Evolutionary conservation across 2,113 vertebrate genomes (phyloP).

Genomic region (Philantomba maxwellii): DNA sequence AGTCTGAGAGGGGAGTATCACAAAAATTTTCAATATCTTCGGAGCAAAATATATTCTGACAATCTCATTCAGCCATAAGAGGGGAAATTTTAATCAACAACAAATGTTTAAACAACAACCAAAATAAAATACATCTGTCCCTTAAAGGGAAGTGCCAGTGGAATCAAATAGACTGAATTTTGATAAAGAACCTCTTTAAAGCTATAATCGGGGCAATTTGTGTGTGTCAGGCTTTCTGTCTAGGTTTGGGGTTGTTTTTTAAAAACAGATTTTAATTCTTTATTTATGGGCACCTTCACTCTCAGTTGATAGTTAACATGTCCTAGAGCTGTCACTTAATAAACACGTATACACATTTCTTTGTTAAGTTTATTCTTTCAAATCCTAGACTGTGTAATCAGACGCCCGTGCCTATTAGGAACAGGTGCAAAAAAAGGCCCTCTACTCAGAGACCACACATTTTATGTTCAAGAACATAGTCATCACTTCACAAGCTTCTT

Average conservation of each 20-base stretch:
- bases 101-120: background rate
- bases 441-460: background rate
- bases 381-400: background rate
- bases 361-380: background rate
- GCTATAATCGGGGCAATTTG: background rate
- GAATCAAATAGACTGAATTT: background rate
- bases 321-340: background rate
- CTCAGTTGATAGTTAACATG: background rate
- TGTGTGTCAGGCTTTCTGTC: background rate
- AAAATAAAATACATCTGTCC: background rate
- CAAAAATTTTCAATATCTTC: background rate
- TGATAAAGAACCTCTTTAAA: slow-evolving; percentile 3
- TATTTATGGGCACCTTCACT: background rate
- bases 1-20: background rate
- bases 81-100: background rate
- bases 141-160: background rate
- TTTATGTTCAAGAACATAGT: background rate
- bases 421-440: background rate
- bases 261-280: background rate
- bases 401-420: background rate
- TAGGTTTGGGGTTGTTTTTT: background rate
- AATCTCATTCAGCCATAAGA: background rate
- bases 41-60: slow-evolving; percentile 8
- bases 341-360: background rate
- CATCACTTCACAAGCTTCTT: background rate